Evolutionary conservation across 2,888 invertebrate genomes (phyloP).

Genomic region (Troides helena): DNA sequence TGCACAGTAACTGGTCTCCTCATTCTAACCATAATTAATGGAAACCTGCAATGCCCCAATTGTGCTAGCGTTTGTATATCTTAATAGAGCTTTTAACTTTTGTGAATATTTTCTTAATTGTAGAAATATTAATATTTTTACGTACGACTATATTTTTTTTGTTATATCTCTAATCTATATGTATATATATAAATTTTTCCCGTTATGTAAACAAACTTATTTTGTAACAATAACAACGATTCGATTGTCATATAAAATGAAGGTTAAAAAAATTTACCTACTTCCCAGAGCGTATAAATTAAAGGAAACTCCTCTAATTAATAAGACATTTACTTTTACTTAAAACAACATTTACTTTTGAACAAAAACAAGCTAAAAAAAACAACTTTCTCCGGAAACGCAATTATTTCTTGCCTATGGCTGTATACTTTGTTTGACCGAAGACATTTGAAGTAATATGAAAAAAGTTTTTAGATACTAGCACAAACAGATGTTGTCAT

Average conservation of each 20-base stretch:
- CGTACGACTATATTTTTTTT: not conserved
- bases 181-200: too few species aligned
- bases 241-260: too few species aligned
- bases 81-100: conserved; percentile 4
- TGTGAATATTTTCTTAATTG: not conserved
- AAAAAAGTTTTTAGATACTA: conserved; percentile 6
- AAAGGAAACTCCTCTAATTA: too few species aligned
- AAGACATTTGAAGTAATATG: conserved; percentile 21
- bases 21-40: conserved; percentile 27
- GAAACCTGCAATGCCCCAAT: conserved; percentile 24
- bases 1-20: conserved; percentile 11
- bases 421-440: conserved; percentile 15
- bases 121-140: not conserved
- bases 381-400: conserved; percentile 2
- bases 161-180: not conserved
- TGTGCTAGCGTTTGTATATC: conserved; percentile 19
- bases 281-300: too few species aligned
- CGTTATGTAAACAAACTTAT: too few species aligned
- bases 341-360: not conserved
- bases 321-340: not conserved
- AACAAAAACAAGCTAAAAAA: conserved; percentile 15
- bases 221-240: too few species aligned
- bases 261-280: too few species aligned
- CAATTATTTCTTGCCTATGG: conserved; percentile 15
- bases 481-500: too few species aligned